Conservation (phyloP, 2,888 invertebrate species). For the Rhogogaster chlorosoma region DNA sequence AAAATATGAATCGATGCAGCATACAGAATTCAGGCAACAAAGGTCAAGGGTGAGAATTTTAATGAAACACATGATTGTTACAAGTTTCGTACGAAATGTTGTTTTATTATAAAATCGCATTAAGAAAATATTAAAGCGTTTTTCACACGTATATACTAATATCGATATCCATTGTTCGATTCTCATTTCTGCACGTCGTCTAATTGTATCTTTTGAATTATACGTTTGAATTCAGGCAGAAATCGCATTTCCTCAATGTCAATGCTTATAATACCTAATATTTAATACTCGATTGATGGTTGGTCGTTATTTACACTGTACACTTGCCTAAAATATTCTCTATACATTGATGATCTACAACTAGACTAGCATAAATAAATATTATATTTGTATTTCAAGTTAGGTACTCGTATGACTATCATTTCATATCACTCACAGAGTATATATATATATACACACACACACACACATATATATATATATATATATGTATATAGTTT, state of each 20-base stretch:
- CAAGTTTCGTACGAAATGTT: constrained; percentile 10
- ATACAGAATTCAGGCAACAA: background rate
- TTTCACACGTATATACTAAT: constrained; percentile 58
- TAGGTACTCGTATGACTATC: constrained; percentile 70
- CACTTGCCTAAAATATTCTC: constrained; percentile 34
- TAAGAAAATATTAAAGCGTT: constrained; percentile 69
- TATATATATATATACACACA: background rate
- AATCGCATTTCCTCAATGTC: background rate
- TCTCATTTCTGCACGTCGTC: background rate
- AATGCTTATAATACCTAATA: background rate
- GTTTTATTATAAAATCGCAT: constrained; percentile 62
- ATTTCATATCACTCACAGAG: constrained; percentile 67
- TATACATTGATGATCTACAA: constrained; percentile 5
- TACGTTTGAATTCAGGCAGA: background rate
- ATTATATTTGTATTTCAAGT: constrained; percentile 55
- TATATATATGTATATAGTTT: background rate
- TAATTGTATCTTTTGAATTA: background rate
- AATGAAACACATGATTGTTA: background rate
- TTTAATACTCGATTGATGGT: background rate
- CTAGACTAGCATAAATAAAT: constrained; percentile 59
- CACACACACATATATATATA: too few relatives aligned
- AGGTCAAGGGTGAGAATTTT: background rate
- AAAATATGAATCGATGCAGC: background rate
- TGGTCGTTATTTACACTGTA: constrained; percentile 65
- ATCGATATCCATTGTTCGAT: constrained; percentile 39